Evolutionary conservation across 2,888 invertebrate species (phyloP).

Genomic region (Andrena trimmerana): DNA sequence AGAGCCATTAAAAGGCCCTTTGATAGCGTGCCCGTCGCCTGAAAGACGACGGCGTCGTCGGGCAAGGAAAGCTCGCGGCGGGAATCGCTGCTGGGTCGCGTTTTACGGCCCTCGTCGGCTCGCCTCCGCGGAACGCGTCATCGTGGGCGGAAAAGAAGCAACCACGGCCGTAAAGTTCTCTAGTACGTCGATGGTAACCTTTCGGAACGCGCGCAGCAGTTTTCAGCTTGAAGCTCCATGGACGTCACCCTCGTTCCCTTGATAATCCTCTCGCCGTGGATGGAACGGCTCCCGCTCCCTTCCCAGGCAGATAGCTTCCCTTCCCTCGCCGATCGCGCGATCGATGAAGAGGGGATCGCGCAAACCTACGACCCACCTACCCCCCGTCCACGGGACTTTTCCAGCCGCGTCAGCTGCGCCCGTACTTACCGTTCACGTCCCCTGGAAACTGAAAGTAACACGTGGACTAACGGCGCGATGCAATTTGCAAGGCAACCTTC

Average conservation of each 20-base stretch:
- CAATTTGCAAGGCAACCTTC: background rate
- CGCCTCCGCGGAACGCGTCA: slow-evolving; percentile 18
- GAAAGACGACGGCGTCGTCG: slow-evolving; percentile 30
- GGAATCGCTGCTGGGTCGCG: slow-evolving; percentile 44
- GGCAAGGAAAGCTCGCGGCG: slow-evolving; percentile 34
- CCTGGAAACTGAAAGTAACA: slow-evolving; percentile 6
- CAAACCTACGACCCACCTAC: background rate
- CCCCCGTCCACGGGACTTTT: slow-evolving; percentile 7
- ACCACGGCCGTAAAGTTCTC: slow-evolving; percentile 49
- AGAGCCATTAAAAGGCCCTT: slow-evolving; percentile 35
- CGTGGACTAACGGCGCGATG: slow-evolving; percentile 9
- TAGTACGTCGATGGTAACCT: slow-evolving; percentile 46
- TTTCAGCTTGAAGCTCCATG: slow-evolving; percentile 21
- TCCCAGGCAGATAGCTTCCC: background rate
- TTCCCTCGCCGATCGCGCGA: slow-evolving; percentile 6
- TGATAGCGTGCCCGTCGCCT: slow-evolving; percentile 4
- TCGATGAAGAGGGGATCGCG: slow-evolving; percentile 16
- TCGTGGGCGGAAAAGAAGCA: slow-evolving; percentile 48
- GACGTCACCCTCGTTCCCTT: background rate
- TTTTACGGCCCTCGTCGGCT: slow-evolving; percentile 32
- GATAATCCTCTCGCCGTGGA: background rate
- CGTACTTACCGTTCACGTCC: slow-evolving; percentile 12
- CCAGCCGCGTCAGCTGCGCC: slow-evolving; percentile 36
- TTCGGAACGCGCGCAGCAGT: slow-evolving; percentile 25
- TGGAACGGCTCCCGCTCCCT: background rate